phyloP scores from a whole-genome alignment of 2,888 invertebrate species.

The Caenorhabditis plicata region DNA sequence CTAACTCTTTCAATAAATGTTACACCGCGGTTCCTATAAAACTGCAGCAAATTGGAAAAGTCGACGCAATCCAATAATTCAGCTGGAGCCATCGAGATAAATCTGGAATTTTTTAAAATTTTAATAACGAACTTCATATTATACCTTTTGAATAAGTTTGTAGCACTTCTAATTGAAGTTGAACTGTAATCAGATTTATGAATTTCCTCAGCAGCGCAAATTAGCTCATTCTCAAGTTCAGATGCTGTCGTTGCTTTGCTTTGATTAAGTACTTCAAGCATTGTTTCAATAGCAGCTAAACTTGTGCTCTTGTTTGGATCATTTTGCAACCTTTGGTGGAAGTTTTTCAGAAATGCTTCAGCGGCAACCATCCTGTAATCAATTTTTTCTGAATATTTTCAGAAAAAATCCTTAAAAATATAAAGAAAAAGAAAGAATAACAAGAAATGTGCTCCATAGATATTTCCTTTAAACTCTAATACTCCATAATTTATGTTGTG shows the following conservation, averaged over 20 bases:
- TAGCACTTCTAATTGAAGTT: slow-evolving; percentile 68
- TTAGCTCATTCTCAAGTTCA: slow-evolving; percentile 66
- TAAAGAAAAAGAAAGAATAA: too few relatives aligned
- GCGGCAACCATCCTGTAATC: not conserved
- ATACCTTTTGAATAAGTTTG: slow-evolving; percentile 67
- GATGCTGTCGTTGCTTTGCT: slow-evolving; percentile 67
- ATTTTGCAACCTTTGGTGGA: slow-evolving; percentile 26
- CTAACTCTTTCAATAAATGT: slow-evolving; percentile 58
- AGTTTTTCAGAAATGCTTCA: slow-evolving; percentile 3
- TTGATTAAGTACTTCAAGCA: slow-evolving; percentile 50
- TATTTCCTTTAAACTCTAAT: too few relatives aligned
- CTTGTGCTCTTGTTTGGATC: slow-evolving; percentile 66
- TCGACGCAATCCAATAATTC: slow-evolving; percentile 62
- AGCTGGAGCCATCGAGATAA: slow-evolving; percentile 68
- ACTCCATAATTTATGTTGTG: too few relatives aligned
- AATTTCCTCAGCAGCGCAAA: slow-evolving; percentile 65
- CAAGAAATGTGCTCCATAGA: too few relatives aligned
- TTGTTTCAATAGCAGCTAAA: slow-evolving; percentile 68
- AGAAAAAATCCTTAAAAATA: too few relatives aligned
- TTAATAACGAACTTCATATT: slow-evolving; percentile 63
- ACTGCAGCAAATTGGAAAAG: slow-evolving; percentile 33
- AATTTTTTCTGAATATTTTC: not conserved
- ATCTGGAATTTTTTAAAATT: slow-evolving; percentile 54
- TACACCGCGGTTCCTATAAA: slow-evolving; percentile 49
- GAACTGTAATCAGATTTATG: slow-evolving; percentile 67